Evolutionary conservation across 2,888 invertebrate genomes (phyloP).

Genomic region (Agrochola litura): DNA sequence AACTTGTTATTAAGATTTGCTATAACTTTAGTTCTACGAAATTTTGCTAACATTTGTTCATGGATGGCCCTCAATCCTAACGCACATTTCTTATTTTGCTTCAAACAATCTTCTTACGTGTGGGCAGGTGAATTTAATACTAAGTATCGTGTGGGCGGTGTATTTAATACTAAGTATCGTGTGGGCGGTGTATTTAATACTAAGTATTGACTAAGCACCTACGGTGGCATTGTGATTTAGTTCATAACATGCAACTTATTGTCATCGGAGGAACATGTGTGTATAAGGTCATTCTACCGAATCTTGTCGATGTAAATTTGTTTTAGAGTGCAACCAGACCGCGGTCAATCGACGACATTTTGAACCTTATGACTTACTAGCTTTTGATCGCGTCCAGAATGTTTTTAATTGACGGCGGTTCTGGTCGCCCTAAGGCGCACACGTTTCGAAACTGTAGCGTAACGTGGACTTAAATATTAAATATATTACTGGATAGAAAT

Average conservation of each 20-base stretch:
- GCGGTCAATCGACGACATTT: neutral
- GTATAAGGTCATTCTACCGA: slow-evolving; percentile 17
- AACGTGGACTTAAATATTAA: slow-evolving; percentile 41
- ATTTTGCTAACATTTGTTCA: no score
- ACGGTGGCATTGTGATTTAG: slow-evolving; percentile 52
- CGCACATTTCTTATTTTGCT: slow-evolving; percentile 7
- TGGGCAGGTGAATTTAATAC: slow-evolving; percentile 40
- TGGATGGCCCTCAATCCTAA: neutral
- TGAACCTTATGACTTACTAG: neutral
- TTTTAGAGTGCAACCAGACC: slow-evolving; percentile 1
- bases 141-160: slow-evolving; percentile 31
- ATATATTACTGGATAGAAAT: slow-evolving; percentile 51
- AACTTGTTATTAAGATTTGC: neutral
- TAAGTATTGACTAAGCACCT: slow-evolving; percentile 39
- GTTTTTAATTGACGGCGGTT: neutral
- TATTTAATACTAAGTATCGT: slow-evolving; percentile 42
- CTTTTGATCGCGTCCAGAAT: neutral
- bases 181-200: slow-evolving; percentile 39
- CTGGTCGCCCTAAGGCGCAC: slow-evolving; percentile 8
- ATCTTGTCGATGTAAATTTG: slow-evolving; percentile 50
- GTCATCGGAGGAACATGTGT: slow-evolving; percentile 8
- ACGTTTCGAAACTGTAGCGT: slow-evolving; percentile 39
- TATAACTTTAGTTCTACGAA: neutral
- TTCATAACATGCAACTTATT: slow-evolving; percentile 25
- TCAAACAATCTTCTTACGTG: slow-evolving; percentile 39